A percentile compares a stretch with the other conserved stretches of the same genome.
Evolutionary conservation across 2,797 vertebrate species (phyloP).

Genomic region (Girardinus metallicus): DNA sequence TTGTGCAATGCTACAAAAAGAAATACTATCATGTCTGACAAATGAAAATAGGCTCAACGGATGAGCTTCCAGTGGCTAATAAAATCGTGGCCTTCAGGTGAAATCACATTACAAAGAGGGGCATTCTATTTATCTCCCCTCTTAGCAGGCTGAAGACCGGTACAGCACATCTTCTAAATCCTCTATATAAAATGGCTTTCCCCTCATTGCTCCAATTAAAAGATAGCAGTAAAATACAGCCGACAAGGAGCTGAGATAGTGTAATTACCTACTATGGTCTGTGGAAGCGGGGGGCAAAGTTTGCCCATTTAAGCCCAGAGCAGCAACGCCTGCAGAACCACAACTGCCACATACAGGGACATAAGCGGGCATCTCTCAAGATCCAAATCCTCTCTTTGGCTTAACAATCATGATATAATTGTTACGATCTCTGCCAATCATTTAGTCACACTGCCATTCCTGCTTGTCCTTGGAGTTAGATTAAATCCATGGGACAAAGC

Average conservation of each 20-base stretch:
- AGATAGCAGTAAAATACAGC: constrained; percentile 71
- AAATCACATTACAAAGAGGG: constrained; percentile 74
- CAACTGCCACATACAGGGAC: constrained; percentile 48
- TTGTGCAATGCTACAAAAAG: constrained; percentile 73
- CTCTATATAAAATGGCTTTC: constrained; percentile 61
- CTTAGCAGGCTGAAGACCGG: constrained; percentile 67
- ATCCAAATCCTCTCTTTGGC: constrained; percentile 70
- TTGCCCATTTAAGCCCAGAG: constrained; percentile 62
- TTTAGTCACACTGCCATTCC: constrained; percentile 9
- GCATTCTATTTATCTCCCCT: constrained; percentile 69
- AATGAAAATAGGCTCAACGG: constrained; percentile 75
- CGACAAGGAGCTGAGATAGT: constrained; percentile 47
- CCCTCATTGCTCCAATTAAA: constrained; percentile 78
- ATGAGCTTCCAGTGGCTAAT: constrained; percentile 74
- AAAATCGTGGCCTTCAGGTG: constrained; percentile 75
- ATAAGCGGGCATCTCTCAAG: constrained; percentile 58
- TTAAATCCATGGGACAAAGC: constrained; percentile 43
- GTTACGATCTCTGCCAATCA: constrained; percentile 67
- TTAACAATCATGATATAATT: constrained; percentile 72
- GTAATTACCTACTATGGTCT: constrained; percentile 64
- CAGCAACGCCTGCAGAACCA: constrained; percentile 34
- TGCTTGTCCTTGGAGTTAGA: constrained; percentile 47
- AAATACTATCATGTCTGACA: constrained; percentile 54
- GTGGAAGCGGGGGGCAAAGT: constrained; percentile 35
- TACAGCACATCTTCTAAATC: constrained; percentile 71